A percentile compares a stretch with the other conserved stretches of the same genome.
These are phyloP conservation scores for Ambastaia sidthimunki DNA, from an alignment of 2,797 vertebrate species.

Conservation along the genomic window DNA sequence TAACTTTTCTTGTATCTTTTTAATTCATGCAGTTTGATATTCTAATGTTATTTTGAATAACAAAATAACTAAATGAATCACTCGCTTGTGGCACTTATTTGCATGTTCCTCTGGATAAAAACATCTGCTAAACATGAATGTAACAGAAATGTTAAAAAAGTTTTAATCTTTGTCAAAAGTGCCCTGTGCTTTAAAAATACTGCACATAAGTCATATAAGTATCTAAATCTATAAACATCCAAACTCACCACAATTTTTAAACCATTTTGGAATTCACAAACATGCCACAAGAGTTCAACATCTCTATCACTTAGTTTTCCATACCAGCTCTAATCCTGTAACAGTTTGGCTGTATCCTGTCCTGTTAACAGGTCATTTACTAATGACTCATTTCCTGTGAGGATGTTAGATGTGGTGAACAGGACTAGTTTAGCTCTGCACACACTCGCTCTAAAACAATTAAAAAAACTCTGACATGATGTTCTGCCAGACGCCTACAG, in stretches of 20 bases:
- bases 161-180: neutral
- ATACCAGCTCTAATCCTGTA: constrained; percentile 25
- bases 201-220: neutral
- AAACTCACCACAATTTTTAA: neutral
- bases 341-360: constrained; percentile 24
- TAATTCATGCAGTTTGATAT: too few species aligned
- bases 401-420: constrained; percentile 43
- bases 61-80: too few species aligned
- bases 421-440: constrained; percentile 31
- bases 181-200: neutral
- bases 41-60: too few species aligned
- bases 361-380: constrained; percentile 46
- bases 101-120: too few species aligned
- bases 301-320: constrained; percentile 27
- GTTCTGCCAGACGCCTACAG: constrained; percentile 34
- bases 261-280: neutral
- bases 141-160: neutral
- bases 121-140: neutral
- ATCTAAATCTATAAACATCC: too few species aligned
- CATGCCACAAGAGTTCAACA: constrained; percentile 1
- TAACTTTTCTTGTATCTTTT: too few species aligned
- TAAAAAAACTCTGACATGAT: constrained; percentile 38
- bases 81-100: too few species aligned
- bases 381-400: constrained; percentile 45
- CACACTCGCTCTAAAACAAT: constrained; percentile 44